phyloP scores from a whole-genome alignment of 2,888 invertebrate species.

The Xestoiulus laeticollis region DNA sequence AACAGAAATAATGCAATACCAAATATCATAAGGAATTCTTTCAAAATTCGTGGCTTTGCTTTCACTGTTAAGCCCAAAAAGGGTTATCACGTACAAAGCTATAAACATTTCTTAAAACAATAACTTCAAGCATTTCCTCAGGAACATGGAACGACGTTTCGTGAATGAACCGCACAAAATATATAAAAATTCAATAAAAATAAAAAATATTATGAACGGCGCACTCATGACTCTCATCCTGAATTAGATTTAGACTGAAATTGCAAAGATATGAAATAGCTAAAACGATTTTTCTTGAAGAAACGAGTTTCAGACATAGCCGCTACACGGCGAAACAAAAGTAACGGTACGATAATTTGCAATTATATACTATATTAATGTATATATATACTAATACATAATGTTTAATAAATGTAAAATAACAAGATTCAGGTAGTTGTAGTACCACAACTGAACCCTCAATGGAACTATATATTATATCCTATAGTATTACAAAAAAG shows the following conservation, averaged over 20 bases:
- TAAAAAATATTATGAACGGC: background rate
- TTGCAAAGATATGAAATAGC: background rate
- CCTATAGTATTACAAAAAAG: too few species aligned
- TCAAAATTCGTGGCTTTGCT: background rate
- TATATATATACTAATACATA: too few species aligned
- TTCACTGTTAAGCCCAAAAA: background rate
- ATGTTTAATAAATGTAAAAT: too few species aligned
- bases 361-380: too few species aligned
- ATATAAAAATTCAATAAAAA: background rate
- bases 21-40: background rate
- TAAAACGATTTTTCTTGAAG: background rate
- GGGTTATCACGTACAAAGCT: background rate
- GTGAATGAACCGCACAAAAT: background rate
- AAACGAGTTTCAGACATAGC: background rate
- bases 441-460: too few species aligned
- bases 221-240: background rate
- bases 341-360: too few species aligned
- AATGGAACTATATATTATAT: too few species aligned
- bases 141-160: background rate
- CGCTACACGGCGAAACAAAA: too few species aligned
- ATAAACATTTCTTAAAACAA: conserved; percentile 18
- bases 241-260: conserved; percentile 9
- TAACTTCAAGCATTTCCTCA: background rate
- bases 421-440: too few species aligned
- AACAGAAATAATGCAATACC: background rate